These are phyloP conservation scores for Leucophenga maculata DNA, from an alignment of 2,888 invertebrate species.

Conservation along the genomic window DNA sequence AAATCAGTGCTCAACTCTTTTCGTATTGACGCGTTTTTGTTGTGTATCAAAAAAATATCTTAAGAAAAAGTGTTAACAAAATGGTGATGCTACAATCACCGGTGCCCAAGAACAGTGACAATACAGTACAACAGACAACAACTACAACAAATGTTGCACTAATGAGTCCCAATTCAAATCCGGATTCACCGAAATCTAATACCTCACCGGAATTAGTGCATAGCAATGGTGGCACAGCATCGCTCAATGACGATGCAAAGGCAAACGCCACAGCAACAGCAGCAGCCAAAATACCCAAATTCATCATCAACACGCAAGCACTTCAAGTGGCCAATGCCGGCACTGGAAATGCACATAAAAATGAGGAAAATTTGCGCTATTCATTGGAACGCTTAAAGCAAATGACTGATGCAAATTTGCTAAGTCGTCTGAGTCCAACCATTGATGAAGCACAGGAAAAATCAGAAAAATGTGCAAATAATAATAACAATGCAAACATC, in stretches of 20 bases:
- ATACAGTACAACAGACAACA: conserved; percentile 39
- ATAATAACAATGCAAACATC: conserved; percentile 48
- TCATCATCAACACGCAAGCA: conserved; percentile 54
- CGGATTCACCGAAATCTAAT: conserved; percentile 71
- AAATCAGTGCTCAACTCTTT: conserved; percentile 27
- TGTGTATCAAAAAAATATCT: conserved; percentile 11
- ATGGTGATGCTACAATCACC: conserved; percentile 73
- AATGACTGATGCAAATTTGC: conserved; percentile 65
- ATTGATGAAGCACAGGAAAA: conserved; percentile 47
- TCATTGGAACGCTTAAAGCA: conserved; percentile 71
- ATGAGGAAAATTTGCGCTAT: conserved; percentile 63
- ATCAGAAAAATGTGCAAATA: conserved; percentile 48
- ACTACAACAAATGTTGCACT: conserved; percentile 58
- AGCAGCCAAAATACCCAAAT: conserved; percentile 63
- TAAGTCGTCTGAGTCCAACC: conserved; percentile 69
- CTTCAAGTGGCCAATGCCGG: conserved; percentile 19
- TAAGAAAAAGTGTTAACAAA: conserved; percentile 9
- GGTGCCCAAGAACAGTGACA: conserved; percentile 58
- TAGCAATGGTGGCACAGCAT: conserved; percentile 18
- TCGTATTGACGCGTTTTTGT: not conserved
- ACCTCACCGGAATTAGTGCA: conserved; percentile 62
- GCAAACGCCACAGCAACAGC: conserved; percentile 23
- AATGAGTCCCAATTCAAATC: conserved; percentile 71
- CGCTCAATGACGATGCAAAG: conserved; percentile 13
- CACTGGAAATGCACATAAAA: conserved; percentile 41